phyloP scores from a whole-genome alignment of 2,797 vertebrate genomes.

The Aselliscus stoliczkanus region DNA sequence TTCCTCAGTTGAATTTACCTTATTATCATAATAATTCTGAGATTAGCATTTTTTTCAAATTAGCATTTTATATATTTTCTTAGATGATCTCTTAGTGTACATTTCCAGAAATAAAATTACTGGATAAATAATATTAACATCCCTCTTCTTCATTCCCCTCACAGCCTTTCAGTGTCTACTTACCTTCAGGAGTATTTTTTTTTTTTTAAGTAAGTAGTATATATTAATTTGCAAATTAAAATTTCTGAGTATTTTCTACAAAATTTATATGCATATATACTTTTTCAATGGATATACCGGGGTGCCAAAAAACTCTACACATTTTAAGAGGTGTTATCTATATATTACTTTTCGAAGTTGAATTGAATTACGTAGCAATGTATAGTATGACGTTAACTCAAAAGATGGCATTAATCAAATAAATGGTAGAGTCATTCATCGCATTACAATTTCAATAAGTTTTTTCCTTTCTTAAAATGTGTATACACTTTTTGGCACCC shows the following conservation, averaged over 20 bases:
- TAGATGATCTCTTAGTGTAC: background rate
- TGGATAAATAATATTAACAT: background rate
- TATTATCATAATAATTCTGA: background rate
- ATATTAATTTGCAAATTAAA: background rate
- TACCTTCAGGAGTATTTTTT: background rate
- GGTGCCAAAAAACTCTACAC: no score
- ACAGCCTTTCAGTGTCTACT: background rate
- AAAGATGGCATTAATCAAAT: no score
- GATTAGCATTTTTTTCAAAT: background rate
- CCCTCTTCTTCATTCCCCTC: background rate
- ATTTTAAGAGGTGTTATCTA: no score
- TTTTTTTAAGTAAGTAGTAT: background rate
- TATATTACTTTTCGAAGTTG: no score
- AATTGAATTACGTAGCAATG: no score
- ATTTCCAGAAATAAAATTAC: background rate
- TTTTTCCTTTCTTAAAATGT: no score
- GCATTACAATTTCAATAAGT: no score
- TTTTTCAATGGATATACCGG: no score
- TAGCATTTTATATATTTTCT: background rate
- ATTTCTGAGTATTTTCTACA: background rate
- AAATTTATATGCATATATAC: background rate
- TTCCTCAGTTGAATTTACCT: background rate
- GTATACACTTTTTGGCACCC: no score
- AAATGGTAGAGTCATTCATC: no score
- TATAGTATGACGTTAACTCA: no score